Evolutionary conservation across 2,888 invertebrate genomes (phyloP).

Genomic region (Anthophora plumipes): DNA sequence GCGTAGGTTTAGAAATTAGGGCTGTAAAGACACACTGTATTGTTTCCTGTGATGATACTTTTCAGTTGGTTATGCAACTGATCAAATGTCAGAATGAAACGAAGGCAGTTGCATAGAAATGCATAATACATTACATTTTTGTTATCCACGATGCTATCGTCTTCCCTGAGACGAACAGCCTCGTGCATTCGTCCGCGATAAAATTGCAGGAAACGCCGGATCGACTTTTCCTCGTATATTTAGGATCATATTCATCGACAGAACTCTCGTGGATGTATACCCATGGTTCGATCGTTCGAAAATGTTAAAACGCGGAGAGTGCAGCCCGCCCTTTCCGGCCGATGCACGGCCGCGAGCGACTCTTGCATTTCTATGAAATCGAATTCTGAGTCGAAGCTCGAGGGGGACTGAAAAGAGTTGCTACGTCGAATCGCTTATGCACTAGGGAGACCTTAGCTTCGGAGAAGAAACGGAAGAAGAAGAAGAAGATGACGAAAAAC

Average conservation of each 20-base stretch:
- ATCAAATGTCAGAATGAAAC: neutral
- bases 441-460: neutral
- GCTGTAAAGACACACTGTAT: too few species aligned
- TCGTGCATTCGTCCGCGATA: neutral
- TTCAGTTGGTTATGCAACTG: too few species aligned
- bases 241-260: constrained; percentile 25
- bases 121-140: constrained; percentile 1
- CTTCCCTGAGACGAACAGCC: neutral
- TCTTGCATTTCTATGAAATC: constrained; percentile 59
- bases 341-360: constrained; percentile 28
- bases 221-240: constrained; percentile 20
- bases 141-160: neutral
- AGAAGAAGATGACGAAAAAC: neutral
- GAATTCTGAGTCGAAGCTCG: constrained; percentile 58
- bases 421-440: constrained; percentile 33
- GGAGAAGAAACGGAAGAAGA: neutral
- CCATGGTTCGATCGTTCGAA: neutral
- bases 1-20: too few species aligned
- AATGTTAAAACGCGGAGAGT: constrained; percentile 21
- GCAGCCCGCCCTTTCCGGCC: constrained; percentile 5
- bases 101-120: neutral
- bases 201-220: neutral
- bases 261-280: neutral
- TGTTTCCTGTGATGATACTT: too few species aligned
- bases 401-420: constrained; percentile 28